Conservation (phyloP, 2,888 invertebrate genomes). For the Parapristionchus giblindavisi region DNA sequence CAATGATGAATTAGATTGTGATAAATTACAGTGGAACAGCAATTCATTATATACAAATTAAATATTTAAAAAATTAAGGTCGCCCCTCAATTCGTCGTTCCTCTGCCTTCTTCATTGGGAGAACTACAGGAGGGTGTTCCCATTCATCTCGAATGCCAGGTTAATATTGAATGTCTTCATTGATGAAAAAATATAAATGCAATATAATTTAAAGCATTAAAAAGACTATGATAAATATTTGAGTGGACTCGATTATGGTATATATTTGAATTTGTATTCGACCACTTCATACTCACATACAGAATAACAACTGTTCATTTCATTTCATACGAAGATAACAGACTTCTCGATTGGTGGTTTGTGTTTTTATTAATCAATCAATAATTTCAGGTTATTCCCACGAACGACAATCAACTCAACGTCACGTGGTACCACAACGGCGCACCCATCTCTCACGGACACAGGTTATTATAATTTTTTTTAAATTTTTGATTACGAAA, state of each 20-base stretch:
- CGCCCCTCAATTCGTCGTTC: slow-evolving; percentile 59
- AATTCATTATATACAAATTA: background rate
- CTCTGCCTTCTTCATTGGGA: slow-evolving; percentile 79
- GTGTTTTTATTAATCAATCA: background rate
- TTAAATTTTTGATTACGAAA: background rate
- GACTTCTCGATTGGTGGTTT: background rate
- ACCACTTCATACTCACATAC: background rate
- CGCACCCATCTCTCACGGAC: slow-evolving; percentile 75
- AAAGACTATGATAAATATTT: no score
- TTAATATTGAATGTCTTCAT: no score
- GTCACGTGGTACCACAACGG: slow-evolving; percentile 92
- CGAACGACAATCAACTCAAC: slow-evolving; percentile 86
- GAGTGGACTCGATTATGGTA: no score
- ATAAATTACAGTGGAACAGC: background rate
- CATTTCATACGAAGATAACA: background rate
- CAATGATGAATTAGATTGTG: background rate
- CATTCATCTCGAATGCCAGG: slow-evolving; percentile 91
- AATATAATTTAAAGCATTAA: background rate
- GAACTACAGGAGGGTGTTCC: slow-evolving; percentile 88
- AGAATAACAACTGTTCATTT: background rate
- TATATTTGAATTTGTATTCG: background rate
- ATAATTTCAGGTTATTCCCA: slow-evolving; percentile 79
- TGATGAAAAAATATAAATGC: background rate
- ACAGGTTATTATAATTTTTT: slow-evolving; percentile 42
- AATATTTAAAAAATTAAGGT: slow-evolving; percentile 20